phyloP scores from a whole-genome alignment of 2,113 vertebrate genomes.

The Colius striatus region DNA sequence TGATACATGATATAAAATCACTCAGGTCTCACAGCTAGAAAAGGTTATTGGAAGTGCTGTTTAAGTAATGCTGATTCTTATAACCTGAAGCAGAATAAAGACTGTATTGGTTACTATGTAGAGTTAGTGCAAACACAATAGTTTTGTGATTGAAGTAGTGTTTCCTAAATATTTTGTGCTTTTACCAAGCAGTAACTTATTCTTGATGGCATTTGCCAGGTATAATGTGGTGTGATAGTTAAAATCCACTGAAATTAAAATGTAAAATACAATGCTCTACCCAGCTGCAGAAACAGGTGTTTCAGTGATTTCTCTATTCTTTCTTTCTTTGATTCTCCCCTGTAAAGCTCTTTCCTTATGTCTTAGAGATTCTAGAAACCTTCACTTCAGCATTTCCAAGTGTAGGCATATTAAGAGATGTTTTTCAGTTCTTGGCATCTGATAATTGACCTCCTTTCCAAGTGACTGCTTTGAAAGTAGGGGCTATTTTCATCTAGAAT shows the following conservation, averaged over 20 bases:
- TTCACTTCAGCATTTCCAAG: neutral
- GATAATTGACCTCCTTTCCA: neutral
- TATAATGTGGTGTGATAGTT: neutral
- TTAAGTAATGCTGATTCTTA: neutral
- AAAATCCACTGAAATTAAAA: neutral
- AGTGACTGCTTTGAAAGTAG: neutral
- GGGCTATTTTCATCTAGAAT: neutral
- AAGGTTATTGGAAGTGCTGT: neutral
- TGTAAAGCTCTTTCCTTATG: neutral
- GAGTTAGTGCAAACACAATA: neutral
- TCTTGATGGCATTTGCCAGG: neutral
- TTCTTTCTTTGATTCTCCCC: neutral
- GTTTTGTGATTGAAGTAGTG: neutral
- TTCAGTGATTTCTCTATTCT: neutral
- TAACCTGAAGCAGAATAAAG: neutral
- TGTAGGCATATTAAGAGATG: neutral
- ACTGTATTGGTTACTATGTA: neutral
- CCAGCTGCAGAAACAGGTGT: neutral
- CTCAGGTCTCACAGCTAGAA: neutral
- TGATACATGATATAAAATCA: neutral
- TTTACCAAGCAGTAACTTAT: neutral
- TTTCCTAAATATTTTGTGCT: neutral
- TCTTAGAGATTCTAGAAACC: neutral
- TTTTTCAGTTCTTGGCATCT: neutral
- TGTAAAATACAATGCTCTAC: neutral